Evolutionary conservation across 2,888 invertebrate species (phyloP).

Genomic region (Lasioglossum pauxillum): DNA sequence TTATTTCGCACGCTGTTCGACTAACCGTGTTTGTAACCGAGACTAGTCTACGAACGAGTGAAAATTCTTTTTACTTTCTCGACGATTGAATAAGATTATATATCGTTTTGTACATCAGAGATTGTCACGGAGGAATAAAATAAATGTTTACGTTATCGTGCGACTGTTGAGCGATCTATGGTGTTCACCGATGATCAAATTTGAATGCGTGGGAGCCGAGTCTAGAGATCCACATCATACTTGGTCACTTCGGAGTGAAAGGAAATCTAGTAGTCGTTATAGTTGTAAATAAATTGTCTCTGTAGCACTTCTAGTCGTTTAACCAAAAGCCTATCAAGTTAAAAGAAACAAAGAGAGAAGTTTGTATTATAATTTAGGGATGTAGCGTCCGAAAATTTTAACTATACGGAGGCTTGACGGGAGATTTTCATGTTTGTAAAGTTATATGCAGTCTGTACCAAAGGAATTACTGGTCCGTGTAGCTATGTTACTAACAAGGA

Average conservation of each 20-base stretch:
- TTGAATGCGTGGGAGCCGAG: constrained; percentile 8
- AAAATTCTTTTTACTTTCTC: neutral
- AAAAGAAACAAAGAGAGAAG: constrained; percentile 1
- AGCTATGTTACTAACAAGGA: neutral
- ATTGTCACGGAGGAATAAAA: neutral
- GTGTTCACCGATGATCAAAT: neutral
- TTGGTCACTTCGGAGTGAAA: constrained; percentile 1
- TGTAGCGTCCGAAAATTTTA: constrained; percentile 34
- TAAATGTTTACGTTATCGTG: constrained; percentile 5
- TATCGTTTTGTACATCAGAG: neutral
- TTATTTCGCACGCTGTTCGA: neutral
- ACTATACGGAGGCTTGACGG: constrained; percentile 34
- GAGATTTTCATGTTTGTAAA: constrained; percentile 39
- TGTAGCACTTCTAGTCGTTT: constrained; percentile 49
- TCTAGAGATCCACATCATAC: constrained; percentile 11
- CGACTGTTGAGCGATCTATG: constrained; percentile 20
- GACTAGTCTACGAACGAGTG: neutral
- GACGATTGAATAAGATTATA: neutral
- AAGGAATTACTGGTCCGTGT: constrained; percentile 12
- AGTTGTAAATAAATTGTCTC: constrained; percentile 52
- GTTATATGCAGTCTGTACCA: constrained; percentile 41
- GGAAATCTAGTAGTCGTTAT: constrained; percentile 39
- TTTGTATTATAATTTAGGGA: constrained; percentile 42
- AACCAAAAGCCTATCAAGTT: constrained; percentile 23
- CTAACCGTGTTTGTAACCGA: constrained; percentile 3